These are phyloP conservation scores for Stylophora pistillata DNA, from an alignment of 64 coral and sea anemone species.

Conservation along the genomic window DNA sequence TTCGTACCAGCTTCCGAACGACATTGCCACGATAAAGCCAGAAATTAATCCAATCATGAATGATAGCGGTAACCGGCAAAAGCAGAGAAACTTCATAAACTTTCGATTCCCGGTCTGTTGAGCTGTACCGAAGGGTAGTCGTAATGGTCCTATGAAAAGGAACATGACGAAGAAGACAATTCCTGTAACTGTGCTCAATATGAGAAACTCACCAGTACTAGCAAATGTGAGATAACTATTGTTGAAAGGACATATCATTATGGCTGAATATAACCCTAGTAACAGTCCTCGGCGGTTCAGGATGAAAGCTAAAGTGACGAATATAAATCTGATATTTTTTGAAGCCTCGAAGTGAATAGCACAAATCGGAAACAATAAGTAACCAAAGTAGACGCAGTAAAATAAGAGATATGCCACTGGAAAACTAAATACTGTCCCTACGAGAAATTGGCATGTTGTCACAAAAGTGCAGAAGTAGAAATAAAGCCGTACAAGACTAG, in stretches of 20 bases:
- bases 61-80: neutral
- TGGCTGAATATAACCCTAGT: neutral
- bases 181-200: neutral
- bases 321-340: neutral
- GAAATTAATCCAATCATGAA: neutral
- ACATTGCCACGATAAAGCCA: neutral
- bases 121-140: neutral
- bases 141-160: neutral
- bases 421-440: neutral
- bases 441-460: neutral
- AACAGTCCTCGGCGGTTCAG: neutral
- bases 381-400: neutral
- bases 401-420: neutral
- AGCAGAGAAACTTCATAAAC: neutral
- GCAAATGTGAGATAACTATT: too few species aligned
- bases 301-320: neutral
- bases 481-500: neutral
- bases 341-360: neutral
- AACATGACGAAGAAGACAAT: neutral
- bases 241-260: neutral
- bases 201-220: neutral
- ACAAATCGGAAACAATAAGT: neutral
- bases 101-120: neutral
- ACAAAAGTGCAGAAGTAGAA: neutral
- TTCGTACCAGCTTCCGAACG: too few species aligned